Evolutionary conservation across 2,113 vertebrate genomes (phyloP).

Genomic region (Sturnira hondurensis): DNA sequence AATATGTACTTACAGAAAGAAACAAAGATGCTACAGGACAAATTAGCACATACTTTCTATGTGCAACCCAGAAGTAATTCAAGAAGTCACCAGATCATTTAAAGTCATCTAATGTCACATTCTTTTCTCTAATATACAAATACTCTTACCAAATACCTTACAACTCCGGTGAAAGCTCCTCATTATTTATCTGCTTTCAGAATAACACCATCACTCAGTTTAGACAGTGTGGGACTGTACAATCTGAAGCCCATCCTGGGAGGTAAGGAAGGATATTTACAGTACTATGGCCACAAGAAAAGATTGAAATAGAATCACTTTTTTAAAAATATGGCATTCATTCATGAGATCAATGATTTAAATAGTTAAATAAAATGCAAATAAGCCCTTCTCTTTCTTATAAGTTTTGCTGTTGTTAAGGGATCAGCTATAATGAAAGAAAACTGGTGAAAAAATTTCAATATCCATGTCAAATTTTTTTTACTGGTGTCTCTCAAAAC

Average conservation of each 20-base stretch:
- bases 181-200: background rate
- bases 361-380: slow-evolving; percentile 35
- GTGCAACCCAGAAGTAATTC: background rate
- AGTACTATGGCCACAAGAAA: background rate
- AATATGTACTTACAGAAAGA: background rate
- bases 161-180: background rate
- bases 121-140: background rate
- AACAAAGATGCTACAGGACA: background rate
- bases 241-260: background rate
- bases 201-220: background rate
- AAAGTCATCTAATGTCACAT: background rate
- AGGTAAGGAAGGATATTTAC: slow-evolving; percentile 12
- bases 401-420: background rate
- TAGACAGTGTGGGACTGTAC: background rate
- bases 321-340: background rate
- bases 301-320: background rate
- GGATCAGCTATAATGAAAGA: slow-evolving; percentile 32
- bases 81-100: background rate
- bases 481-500: background rate
- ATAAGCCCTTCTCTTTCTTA: slow-evolving; percentile 39
- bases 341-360: background rate
- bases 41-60: background rate
- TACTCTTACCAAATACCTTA: background rate
- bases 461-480: slow-evolving; percentile 23
- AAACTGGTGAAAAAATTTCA: slow-evolving; percentile 29